Base-by-base conservation (phyloP, 2,888 invertebrate species). In the Neoscelio sp. region DNA sequence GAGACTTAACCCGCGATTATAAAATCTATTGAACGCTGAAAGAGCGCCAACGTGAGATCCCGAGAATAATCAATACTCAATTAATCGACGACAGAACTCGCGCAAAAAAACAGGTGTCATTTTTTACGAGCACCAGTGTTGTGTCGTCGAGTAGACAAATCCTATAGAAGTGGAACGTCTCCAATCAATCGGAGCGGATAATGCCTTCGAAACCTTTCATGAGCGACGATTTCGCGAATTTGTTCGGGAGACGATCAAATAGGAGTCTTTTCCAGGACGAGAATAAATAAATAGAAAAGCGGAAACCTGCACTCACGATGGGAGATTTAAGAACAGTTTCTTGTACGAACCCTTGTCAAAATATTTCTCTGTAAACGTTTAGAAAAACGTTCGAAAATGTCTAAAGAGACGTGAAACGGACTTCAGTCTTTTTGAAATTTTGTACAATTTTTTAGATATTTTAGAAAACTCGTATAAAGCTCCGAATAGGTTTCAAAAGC, bases 111-210 rank as follows among this genome's bases (percentile, higher is more conserved):
- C 54, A 70, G 33, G 73, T 74, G 73, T 65, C 56, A 67, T 38
- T 67, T 75, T 68, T 75, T 62, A 52, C 56, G 33, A 67, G 20
- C 33, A 38, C 30, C 35, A 12, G 38, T 38, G 13, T 38, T 38
- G 67, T 50, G 54, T 58, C 50, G 76, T 56, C 46, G 40, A 54
- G 67, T 35, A 54, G 46, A 67, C 62, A 79, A 79, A 71, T 71
- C 52, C 62, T 52, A 23, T 60, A 79, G 58, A 68, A 60, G 52
- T 65, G 48, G 74, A 74, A 74, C 64, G 78, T 74, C 74, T 74
- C 78, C 70, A 65, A 74, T 74, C 74, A 74, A 78, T 78, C 64
- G 38, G 23, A 58, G 64, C 54, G 60, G 60, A 70, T 79, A 79
- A 75, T 67, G 56, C 62, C 54, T 23, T 58, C 38, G 52, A 62